phyloP scores from a whole-genome alignment of 2,888 invertebrate genomes.

The Chouioia cunea region DNA sequence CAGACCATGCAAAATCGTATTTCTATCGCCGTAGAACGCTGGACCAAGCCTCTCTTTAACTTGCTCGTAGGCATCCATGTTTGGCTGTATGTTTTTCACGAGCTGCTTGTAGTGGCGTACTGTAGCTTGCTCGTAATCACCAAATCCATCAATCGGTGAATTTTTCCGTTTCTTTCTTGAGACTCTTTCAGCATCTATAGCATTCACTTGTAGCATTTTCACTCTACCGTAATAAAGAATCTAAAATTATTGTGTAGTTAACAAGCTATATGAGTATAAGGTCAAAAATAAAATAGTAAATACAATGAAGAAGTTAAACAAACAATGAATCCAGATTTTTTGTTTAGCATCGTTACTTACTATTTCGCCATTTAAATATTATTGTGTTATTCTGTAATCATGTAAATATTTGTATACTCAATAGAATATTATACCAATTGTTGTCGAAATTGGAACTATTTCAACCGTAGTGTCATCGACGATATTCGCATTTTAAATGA shows the following conservation, averaged over 20 bases:
- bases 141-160: slow-evolving; percentile 96
- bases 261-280: slow-evolving; percentile 1
- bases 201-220: slow-evolving; percentile 88
- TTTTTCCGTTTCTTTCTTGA: slow-evolving; percentile 85
- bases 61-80: slow-evolving; percentile 86
- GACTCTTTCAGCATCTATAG: slow-evolving; percentile 87
- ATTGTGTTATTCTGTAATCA: no score
- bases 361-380: slow-evolving; percentile 90
- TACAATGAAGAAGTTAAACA: slow-evolving; percentile 1
- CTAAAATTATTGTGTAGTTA: slow-evolving; percentile 53
- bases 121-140: slow-evolving; percentile 91
- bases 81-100: slow-evolving; percentile 86
- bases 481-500: no score
- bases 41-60: slow-evolving; percentile 91
- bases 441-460: no score
- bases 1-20: slow-evolving; percentile 90
- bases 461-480: no score
- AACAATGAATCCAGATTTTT: slow-evolving; percentile 66
- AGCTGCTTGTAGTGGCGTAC: slow-evolving; percentile 91
- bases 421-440: no score
- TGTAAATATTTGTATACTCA: no score
- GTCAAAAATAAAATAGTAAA: not conserved
- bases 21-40: slow-evolving; percentile 93
- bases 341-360: slow-evolving; percentile 81
- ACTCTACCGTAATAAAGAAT: slow-evolving; percentile 93